Conservation (phyloP, 2,113 vertebrate species). For the Ancistrus triradiatus region DNA sequence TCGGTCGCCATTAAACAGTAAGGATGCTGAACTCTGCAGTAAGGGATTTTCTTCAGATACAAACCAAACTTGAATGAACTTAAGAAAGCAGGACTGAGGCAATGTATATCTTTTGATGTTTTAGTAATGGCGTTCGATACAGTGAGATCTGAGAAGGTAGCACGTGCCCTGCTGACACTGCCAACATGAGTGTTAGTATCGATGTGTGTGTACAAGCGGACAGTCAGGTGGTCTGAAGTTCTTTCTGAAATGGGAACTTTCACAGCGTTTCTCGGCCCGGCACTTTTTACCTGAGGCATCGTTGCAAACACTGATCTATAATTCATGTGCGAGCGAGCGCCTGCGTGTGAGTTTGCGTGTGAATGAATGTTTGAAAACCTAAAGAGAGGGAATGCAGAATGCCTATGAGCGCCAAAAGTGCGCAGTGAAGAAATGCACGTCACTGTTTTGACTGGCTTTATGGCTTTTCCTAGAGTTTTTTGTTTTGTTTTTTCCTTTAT, state of each 20-base stretch:
- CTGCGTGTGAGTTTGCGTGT: background rate
- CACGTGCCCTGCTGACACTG: background rate
- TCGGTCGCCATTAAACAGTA: too few species aligned
- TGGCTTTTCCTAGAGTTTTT: background rate
- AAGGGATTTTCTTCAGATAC: background rate
- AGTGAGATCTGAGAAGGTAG: background rate
- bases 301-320: constrained; percentile 32
- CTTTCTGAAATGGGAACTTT: constrained; percentile 17
- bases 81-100: background rate
- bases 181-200: background rate
- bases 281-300: constrained; percentile 18
- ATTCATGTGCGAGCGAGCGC: constrained; percentile 27
- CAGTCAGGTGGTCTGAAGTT: constrained; percentile 8
- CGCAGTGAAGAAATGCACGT: background rate
- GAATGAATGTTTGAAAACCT: constrained; percentile 3
- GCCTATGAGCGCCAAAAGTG: background rate
- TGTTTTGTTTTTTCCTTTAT: too few species aligned
- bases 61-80: background rate
- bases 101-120: constrained; percentile 7
- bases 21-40: too few species aligned
- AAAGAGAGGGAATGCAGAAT: background rate
- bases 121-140: constrained; percentile 2
- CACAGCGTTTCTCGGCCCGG: background rate
- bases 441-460: constrained; percentile 2
- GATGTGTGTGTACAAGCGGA: constrained; percentile 1